Evolutionary conservation across 1,140 invertebrate genomes (phyloP).

Genomic region (Paralvinella palmiformis): DNA sequence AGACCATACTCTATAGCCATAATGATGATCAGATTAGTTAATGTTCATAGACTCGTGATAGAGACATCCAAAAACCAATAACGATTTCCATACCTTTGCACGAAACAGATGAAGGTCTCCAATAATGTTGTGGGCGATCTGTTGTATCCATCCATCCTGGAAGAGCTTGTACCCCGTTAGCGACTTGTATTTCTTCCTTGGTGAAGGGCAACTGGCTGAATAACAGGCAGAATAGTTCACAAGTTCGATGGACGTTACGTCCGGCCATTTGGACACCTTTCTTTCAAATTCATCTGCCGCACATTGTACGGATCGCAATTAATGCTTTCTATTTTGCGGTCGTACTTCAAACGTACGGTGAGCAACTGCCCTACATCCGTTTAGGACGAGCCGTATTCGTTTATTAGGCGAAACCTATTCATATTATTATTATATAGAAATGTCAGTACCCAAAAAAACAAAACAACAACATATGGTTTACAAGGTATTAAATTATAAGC

Average conservation of each 20-base stretch:
- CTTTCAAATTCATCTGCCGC: constrained; percentile 1
- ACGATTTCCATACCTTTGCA: constrained; percentile 1
- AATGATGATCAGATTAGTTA: too few species aligned
- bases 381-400: too few species aligned
- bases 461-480: too few species aligned
- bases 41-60: too few species aligned
- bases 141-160: constrained; percentile 1
- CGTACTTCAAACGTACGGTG: background rate
- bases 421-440: too few species aligned
- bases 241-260: background rate
- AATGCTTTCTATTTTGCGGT: background rate
- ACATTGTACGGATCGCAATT: constrained; percentile 3
- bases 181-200: constrained; percentile 4
- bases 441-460: too few species aligned
- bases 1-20: too few species aligned
- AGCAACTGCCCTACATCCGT: too few species aligned
- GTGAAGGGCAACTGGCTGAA: constrained; percentile 3
- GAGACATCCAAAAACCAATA: too few species aligned
- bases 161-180: constrained; percentile 1
- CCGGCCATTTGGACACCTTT: background rate
- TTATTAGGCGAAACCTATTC: too few species aligned
- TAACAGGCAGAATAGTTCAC: background rate
- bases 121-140: background rate
- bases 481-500: too few species aligned
- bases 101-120: background rate